Evolutionary conservation across 2,113 vertebrate genomes (phyloP).

Genomic region (Ovis canadensis): DNA sequence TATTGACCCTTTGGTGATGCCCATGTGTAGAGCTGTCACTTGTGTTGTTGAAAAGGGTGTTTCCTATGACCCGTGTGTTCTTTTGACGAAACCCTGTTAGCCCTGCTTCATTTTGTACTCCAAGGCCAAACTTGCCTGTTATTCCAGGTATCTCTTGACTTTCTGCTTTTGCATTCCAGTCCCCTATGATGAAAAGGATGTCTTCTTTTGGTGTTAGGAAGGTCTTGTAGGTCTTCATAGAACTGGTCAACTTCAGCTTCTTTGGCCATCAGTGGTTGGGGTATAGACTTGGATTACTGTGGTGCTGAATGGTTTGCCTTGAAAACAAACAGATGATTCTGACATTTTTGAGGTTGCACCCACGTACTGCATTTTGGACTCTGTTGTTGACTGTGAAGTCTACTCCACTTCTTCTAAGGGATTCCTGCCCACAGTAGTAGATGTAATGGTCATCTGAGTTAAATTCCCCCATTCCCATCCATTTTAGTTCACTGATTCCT

Average conservation of each 20-base stretch:
- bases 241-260: not conserved
- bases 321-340: not conserved
- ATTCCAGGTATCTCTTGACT: not conserved
- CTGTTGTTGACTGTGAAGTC: not conserved
- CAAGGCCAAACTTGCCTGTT: not conserved
- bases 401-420: not conserved
- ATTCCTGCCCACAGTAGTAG: not conserved
- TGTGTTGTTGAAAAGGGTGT: not conserved
- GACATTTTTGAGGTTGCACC: not conserved
- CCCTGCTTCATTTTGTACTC: not conserved
- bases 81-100: not conserved
- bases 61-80: not conserved
- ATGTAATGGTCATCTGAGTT: not conserved
- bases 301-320: not conserved
- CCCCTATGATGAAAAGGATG: not conserved
- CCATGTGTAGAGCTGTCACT: not conserved
- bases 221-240: not conserved
- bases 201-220: not conserved
- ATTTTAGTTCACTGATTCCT: not conserved
- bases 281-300: not conserved
- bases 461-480: not conserved
- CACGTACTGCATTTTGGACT: not conserved
- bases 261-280: not conserved
- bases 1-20: not conserved
- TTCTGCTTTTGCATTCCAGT: not conserved